Base-by-base conservation (phyloP, 2,113 vertebrate genomes). In the Ranitomeya imitator region DNA sequence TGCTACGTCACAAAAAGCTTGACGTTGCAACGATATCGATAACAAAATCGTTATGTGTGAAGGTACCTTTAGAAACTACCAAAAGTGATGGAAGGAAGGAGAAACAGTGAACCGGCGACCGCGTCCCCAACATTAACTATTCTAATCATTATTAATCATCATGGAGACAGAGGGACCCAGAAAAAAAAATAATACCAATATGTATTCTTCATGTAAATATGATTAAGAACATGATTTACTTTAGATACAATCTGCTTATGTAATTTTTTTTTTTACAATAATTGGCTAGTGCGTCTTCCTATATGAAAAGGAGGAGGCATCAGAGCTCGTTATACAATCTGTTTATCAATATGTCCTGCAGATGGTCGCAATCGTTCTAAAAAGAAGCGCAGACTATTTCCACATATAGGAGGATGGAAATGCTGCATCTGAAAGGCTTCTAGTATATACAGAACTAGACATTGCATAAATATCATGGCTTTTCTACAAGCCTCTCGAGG, bases 331-430 rank as follows among this genome's bases (percentile, higher is more conserved):
- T 79, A 88, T 88, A 7, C 79, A 82, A 60, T 83, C 52, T 80
- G 86, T 69, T 74, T 82, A 83, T 88, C 67, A 61, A 82, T 74
- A 61, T 61, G 74, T 82, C 26, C 79, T 52, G 79, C 79, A 74
- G 77, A 51, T 67, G 61, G 16, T 79, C 57, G 23, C 11, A 61
- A 83, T 55, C 16, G 21, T 18, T 67, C 23, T 54, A n/a, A 21
- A 65, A 52, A 61, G 23, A 82, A 87, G 59, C 21, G 8, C 85
- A 14, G 16, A 5, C 5, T 37, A 31, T 8, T 2, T 51, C 18
- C 77, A 18, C 51, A 7, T 15, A 69, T 31, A 18, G 26, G 18
- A 61, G 60, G 16, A 86, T 79, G n/a, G 51, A 21, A 26, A 57
- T 14, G 3, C 37, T 14, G 54, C 37, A 14, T 73, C 37, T 73